These are phyloP conservation scores for Beris chalybata DNA, from an alignment of 2,888 invertebrate genomes.

Conservation along the genomic window DNA sequence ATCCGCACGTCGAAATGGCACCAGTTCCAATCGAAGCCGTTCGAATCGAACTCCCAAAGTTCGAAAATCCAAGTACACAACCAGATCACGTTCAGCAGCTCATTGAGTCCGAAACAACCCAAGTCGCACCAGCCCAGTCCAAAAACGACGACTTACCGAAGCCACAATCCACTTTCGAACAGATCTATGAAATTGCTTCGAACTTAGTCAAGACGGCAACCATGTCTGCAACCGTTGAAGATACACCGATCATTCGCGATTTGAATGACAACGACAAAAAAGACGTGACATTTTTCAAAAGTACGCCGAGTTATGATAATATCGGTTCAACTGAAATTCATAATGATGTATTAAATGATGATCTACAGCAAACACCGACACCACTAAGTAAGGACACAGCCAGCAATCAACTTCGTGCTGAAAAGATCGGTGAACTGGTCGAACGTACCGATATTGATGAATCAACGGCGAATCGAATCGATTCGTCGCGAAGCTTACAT, in stretches of 20 bases:
- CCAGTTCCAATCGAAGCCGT: not conserved
- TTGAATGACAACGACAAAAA: constrained; percentile 54
- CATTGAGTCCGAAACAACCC: not conserved
- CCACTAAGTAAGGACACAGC: not conserved
- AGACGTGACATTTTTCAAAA: constrained; percentile 50
- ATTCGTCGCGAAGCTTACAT: constrained; percentile 51
- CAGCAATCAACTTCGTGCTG: not conserved
- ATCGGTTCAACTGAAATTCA: not conserved
- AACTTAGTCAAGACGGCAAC: constrained; percentile 42
- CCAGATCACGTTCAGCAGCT: not conserved
- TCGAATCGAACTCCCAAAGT: not conserved
- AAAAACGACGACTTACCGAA: not conserved
- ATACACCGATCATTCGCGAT: constrained; percentile 56
- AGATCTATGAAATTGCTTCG: constrained; percentile 18
- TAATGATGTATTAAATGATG: not conserved
- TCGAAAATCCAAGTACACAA: not conserved
- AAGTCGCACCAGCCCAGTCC: not conserved
- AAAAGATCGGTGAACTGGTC: constrained; percentile 20
- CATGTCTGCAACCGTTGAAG: constrained; percentile 55
- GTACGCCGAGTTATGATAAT: constrained; percentile 49
- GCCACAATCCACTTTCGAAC: not conserved
- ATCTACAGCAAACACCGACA: not conserved
- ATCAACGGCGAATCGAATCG: constrained; percentile 4
- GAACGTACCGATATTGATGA: constrained; percentile 7
- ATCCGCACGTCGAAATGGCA: constrained; percentile 3